phyloP scores from a whole-genome alignment of 2,113 vertebrate species.

The Syrrhaptes paradoxus region DNA sequence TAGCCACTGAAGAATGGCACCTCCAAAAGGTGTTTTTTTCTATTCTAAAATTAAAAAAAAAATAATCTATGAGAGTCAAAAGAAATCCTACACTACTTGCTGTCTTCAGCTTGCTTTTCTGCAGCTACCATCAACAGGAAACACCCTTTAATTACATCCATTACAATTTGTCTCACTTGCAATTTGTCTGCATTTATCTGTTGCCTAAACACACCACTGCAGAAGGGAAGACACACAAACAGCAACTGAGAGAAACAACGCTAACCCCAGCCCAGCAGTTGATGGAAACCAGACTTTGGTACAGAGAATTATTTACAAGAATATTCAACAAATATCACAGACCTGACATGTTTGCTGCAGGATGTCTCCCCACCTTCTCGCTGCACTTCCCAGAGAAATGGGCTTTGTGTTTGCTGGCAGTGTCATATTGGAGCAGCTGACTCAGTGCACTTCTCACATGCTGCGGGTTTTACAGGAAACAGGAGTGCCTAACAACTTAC shows the following conservation, averaged over 20 bases:
- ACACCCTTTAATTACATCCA: not conserved
- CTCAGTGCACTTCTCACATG: not conserved
- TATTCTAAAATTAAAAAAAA: not conserved
- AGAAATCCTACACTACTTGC: not conserved
- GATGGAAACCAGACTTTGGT: not conserved
- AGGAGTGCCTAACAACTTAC: not conserved
- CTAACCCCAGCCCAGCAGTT: not conserved
- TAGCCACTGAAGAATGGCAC: not conserved
- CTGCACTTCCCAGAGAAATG: rapidly evolving
- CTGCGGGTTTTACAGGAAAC: rapidly evolving
- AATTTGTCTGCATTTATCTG: not conserved
- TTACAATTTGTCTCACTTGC: not conserved
- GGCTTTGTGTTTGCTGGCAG: not conserved
- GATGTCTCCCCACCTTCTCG: not conserved
- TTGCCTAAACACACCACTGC: not conserved
- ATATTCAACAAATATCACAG: not conserved
- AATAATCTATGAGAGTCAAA: not conserved
- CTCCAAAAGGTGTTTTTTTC: not conserved
- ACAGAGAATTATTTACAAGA: not conserved
- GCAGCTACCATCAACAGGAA: not conserved
- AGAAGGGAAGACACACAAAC: not conserved
- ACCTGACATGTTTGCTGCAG: constrained; percentile 19
- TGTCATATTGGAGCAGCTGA: not conserved
- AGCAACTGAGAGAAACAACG: not conserved
- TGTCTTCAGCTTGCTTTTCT: not conserved